phyloP scores from a whole-genome alignment of 1,140 invertebrate genomes.

The Drosophila quadrilineata region DNA sequence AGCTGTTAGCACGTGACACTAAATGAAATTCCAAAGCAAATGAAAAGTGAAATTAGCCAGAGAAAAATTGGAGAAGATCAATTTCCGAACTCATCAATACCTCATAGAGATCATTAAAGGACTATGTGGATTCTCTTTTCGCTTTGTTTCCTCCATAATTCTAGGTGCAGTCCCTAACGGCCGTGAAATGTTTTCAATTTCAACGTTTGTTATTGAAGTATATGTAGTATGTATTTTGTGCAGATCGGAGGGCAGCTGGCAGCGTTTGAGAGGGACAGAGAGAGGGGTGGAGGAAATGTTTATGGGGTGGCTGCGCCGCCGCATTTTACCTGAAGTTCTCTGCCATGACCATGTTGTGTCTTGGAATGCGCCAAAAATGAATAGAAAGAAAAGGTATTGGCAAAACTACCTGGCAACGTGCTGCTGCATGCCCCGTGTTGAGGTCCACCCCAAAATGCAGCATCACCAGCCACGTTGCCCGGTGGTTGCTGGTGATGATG shows the following conservation, averaged over 20 bases:
- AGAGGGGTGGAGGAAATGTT: constrained; percentile 8
- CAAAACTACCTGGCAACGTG: constrained; percentile 75
- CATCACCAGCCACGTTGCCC: constrained; percentile 47
- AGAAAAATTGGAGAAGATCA: constrained; percentile 48
- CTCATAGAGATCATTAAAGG: too few relatives aligned
- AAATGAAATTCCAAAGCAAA: background rate
- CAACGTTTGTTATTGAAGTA: constrained; percentile 32
- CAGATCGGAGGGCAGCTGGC: too few relatives aligned
- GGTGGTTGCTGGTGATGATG: constrained; percentile 18
- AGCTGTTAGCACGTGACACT: constrained; percentile 8
- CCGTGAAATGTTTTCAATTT: constrained; percentile 48
- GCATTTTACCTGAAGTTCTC: constrained; percentile 58
- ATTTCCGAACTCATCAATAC: constrained; percentile 54
- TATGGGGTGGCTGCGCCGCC: constrained; percentile 49
- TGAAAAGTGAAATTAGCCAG: constrained; percentile 47
- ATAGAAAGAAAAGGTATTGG: constrained; percentile 67
- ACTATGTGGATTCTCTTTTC: constrained; percentile 24
- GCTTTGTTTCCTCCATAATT: background rate
- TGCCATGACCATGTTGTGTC: constrained; percentile 27
- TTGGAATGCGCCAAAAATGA: constrained; percentile 78
- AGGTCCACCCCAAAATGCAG: constrained; percentile 58
- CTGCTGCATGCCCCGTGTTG: constrained; percentile 25
- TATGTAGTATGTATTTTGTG: too few relatives aligned
- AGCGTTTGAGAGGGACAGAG: constrained; percentile 4
- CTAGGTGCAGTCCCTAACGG: constrained; percentile 62